phyloP scores from a whole-genome alignment of 1,140 invertebrate genomes.

The Microplitis mediator region DNA sequence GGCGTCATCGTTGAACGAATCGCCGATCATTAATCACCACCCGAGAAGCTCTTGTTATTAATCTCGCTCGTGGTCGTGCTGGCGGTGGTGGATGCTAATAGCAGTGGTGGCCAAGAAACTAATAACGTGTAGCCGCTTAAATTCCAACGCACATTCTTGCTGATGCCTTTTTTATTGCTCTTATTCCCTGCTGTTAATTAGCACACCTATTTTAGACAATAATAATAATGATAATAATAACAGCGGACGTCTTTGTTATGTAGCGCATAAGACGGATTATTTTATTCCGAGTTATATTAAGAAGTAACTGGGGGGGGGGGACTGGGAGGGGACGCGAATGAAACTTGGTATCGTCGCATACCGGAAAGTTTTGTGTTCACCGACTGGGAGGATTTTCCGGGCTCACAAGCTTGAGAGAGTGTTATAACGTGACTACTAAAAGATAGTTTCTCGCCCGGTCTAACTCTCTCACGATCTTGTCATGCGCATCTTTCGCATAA shows the following conservation, averaged over 20 bases:
- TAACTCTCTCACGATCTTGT: neutral
- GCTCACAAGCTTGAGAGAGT: constrained; percentile 4
- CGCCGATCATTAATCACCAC: constrained; percentile 21
- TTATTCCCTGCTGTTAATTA: neutral
- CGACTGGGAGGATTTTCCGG: neutral
- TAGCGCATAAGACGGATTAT: neutral
- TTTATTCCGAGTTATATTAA: neutral
- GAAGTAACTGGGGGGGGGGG: no score
- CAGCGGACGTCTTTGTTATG: no score
- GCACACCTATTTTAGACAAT: neutral
- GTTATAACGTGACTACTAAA: constrained; percentile 5
- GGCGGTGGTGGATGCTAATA: neutral
- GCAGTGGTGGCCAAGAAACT: neutral
- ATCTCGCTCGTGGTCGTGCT: neutral
- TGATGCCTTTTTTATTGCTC: no score
- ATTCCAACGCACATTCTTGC: neutral
- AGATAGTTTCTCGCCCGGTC: neutral
- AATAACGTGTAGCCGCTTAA: neutral
- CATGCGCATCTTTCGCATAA: neutral
- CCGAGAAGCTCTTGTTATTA: constrained; percentile 12
- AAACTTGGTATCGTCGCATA: neutral
- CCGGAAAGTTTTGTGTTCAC: neutral
- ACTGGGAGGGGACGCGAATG: neutral
- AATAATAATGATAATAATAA: no score
- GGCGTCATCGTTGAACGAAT: constrained; percentile 19